Evolutionary conservation across 2,113 vertebrate genomes (phyloP), one percentile per base, ranked within the genome.

Genomic region (Amphiprion percula): DNA sequence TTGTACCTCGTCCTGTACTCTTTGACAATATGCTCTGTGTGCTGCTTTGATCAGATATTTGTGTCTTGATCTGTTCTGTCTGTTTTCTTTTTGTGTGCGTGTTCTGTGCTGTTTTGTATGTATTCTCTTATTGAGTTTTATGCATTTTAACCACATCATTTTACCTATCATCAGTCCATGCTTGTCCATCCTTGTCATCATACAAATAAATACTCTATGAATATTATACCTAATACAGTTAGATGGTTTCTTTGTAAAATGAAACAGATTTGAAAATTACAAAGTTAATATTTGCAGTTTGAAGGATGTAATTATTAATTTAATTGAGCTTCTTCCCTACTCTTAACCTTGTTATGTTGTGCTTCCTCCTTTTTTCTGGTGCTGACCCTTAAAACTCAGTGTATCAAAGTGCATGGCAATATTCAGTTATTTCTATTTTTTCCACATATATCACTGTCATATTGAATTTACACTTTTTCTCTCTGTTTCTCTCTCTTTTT

Each of bases 401-500:
- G n/a, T 39, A 23, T 68, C 23, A 17, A 54, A 82, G 16, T 1
- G 37, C 26, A 46, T 3, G 9, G 19, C 5, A 44, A 44, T 47
- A 46, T 49, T 59, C 2, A 14, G 0, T 17, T 14, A 30, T 65
- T 44, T 59, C 15, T 28, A 11, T 19, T 11, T 62, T 17, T 7
- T 61, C 28, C 50, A 30, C 63, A 61, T 1, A 50, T 17, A 37
- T 69, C 17, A 17, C 0, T 77, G 17, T 23, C 41, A 23, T 55
- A 21, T 30, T 15, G 28, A 26, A 26, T 50, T 55, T 7, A 52
- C 33, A 12, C 47, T 24, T 15, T 65, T 4, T 60, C 1, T 50
- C 16, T 76, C 12, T 68, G 4, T 30, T 1, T 77, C 14, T 60
- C 30, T 49, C 60, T 74, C 65, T 30, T 79, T 82, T 30, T 79